These are phyloP conservation scores for Abrostola tripartita DNA, from an alignment of 2,888 invertebrate genomes.

Conservation along the genomic window DNA sequence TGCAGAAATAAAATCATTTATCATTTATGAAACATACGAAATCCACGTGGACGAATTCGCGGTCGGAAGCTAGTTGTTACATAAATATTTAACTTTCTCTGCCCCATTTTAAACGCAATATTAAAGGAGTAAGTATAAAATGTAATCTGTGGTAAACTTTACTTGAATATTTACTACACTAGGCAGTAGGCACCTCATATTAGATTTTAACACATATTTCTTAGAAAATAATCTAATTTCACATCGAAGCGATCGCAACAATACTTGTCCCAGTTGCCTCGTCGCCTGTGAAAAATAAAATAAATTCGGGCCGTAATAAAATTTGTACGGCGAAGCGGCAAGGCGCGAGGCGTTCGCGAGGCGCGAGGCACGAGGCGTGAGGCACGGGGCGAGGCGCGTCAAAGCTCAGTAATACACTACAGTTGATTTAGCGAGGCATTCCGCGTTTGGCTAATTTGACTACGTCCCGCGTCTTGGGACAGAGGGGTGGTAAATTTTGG, in stretches of 20 bases:
- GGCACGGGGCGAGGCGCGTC: conserved; percentile 26
- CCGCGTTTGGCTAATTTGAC: conserved; percentile 76
- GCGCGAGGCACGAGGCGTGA: conserved; percentile 8
- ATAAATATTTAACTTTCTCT: too few species aligned
- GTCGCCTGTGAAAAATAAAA: conserved; percentile 47
- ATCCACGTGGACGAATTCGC: too few species aligned
- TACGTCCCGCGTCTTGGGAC: conserved; percentile 48
- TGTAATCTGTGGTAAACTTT: too few species aligned
- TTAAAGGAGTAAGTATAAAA: too few species aligned
- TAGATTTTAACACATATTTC: conserved; percentile 3
- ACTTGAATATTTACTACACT: too few species aligned
- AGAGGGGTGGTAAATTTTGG: conserved; percentile 17
- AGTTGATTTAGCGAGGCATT: conserved; percentile 73
- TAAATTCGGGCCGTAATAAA: conserved; percentile 47
- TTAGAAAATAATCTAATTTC: conserved; percentile 4
- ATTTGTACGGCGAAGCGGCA: conserved; percentile 39
- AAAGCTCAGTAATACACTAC: conserved; percentile 53
- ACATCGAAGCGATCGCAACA: conserved; percentile 56
- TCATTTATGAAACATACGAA: too few species aligned
- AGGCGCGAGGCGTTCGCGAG: conserved; percentile 8
- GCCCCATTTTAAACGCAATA: too few species aligned
- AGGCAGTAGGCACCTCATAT: background rate
- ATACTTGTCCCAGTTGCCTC: conserved; percentile 47
- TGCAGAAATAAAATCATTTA: too few species aligned
- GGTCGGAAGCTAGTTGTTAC: too few species aligned